phyloP scores from a whole-genome alignment of 2,113 vertebrate species.

The Noctilio leporinus region DNA sequence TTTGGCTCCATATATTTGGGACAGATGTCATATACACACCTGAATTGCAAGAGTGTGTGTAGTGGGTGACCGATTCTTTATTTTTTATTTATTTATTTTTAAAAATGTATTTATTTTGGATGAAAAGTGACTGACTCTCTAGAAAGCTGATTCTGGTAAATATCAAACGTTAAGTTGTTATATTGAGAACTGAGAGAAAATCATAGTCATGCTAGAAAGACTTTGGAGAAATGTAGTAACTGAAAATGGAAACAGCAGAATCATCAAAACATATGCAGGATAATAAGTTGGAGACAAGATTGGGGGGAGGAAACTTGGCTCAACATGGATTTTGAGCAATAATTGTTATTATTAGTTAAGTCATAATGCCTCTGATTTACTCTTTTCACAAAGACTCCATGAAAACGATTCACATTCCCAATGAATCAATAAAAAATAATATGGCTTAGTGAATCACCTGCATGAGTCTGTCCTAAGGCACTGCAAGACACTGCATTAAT shows the following conservation, averaged over 20 bases:
- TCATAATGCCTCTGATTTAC: neutral
- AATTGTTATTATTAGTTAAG: neutral
- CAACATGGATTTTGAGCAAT: neutral
- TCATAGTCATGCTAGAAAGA: neutral
- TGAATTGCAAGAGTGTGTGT: neutral
- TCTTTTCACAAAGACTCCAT: neutral
- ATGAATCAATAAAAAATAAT: neutral
- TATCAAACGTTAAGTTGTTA: neutral
- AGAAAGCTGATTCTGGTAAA: neutral
- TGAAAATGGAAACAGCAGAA: neutral
- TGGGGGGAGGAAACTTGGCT: neutral
- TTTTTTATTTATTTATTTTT: no score
- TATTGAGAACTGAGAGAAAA: neutral
- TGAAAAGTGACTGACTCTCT: no score
- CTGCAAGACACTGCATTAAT: neutral
- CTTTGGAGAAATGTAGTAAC: neutral
- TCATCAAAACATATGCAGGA: neutral
- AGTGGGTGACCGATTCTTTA: neutral
- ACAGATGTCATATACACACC: no score
- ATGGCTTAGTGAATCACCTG: neutral
- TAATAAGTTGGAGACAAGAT: neutral
- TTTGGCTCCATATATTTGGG: no score
- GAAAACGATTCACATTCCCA: neutral
- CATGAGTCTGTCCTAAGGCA: neutral
- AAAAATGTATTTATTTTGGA: no score